phyloP scores from a whole-genome alignment of 2,888 invertebrate genomes.

The Alviniconcha strummeri region DNA sequence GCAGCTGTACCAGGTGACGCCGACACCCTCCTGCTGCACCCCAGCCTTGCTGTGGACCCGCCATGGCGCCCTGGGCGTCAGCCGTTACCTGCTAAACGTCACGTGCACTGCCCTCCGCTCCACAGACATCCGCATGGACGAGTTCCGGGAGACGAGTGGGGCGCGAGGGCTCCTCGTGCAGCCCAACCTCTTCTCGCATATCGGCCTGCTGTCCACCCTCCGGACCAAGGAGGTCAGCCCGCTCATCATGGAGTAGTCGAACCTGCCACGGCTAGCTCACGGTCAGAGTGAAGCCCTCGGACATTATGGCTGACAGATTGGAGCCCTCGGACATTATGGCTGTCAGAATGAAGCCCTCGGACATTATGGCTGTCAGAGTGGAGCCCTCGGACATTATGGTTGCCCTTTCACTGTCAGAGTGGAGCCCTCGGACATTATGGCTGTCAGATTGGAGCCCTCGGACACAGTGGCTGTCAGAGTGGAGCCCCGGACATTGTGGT shows the following conservation, averaged over 20 bases:
- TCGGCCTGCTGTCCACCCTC: conserved; percentile 68
- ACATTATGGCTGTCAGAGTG: too few relatives aligned
- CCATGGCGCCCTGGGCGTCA: conserved; percentile 47
- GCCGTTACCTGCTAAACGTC: conserved; percentile 51
- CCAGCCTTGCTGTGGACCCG: conserved; percentile 67
- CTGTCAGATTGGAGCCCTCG: not conserved
- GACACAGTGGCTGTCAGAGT: not conserved
- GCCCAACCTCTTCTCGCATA: conserved; percentile 69
- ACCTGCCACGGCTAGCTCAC: too few relatives aligned
- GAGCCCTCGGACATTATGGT: too few relatives aligned
- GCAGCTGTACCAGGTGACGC: conserved; percentile 57
- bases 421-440: too few relatives aligned
- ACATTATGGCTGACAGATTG: too few relatives aligned
- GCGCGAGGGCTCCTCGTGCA: conserved; percentile 57
- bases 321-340: too few relatives aligned
- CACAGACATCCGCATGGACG: conserved; percentile 65
- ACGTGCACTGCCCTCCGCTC: conserved; percentile 54
- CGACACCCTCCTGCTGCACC: conserved; percentile 69
- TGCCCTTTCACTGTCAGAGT: too few relatives aligned
- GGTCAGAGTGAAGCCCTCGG: too few relatives aligned
- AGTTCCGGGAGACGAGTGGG: conserved; percentile 43
- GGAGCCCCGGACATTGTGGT: not conserved
- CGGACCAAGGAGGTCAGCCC: conserved; percentile 57
- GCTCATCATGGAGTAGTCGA: conserved; percentile 48
- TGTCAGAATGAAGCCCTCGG: too few relatives aligned